Base-by-base conservation (phyloP, 1,140 invertebrate genomes). In the Lucilia cuprina region DNA sequence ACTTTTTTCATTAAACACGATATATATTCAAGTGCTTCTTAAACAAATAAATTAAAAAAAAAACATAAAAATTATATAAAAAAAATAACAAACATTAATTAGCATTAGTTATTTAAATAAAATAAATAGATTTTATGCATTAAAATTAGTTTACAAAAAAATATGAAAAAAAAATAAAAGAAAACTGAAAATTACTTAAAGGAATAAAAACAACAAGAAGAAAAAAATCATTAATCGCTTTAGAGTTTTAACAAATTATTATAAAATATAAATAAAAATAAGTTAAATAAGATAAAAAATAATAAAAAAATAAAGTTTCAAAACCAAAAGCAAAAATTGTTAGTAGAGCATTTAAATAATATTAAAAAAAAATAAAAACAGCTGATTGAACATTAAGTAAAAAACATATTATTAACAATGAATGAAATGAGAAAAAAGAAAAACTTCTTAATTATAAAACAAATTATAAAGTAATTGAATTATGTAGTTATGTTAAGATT, bases 21-120 rank as follows among this genome's bases (percentile, higher is more conserved):
- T 90, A 90, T 90, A 90, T 90, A 90, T 90, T 90, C 89, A 90
- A 90, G 89, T 90, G 89, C 89, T 90, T 90, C 89, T 90, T 90
- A 90, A 86, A 89, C 89, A 90, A 90, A 85, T 34, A 83, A 77
- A 83, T 83, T 25, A 75, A 49, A 78, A 85, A 83, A n/a, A 82
- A 77, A 75, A 47, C 55, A 80, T 17, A 47, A 84, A 82, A 82
- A 82, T 50, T 47, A 82, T 74, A 84, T 55, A 55, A 82, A n/a
- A 47, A 74, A 84, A 50, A 49, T 60, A 34, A 70, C 25, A 84
- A 41, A 65, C 30, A 84, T 55, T 80, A 19, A 80, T 83, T 78
- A 85, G 65, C 83, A 83, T 77, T 83, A 85, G 55, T 35, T 74
- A 30, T 30, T 35, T 35, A 30, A 30, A 12, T 34, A 34, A n/a